Evolutionary conservation across 2,888 invertebrate species (phyloP), one percentile per base, ranked within the genome.

Genomic region (Pimpla rufipes): DNA sequence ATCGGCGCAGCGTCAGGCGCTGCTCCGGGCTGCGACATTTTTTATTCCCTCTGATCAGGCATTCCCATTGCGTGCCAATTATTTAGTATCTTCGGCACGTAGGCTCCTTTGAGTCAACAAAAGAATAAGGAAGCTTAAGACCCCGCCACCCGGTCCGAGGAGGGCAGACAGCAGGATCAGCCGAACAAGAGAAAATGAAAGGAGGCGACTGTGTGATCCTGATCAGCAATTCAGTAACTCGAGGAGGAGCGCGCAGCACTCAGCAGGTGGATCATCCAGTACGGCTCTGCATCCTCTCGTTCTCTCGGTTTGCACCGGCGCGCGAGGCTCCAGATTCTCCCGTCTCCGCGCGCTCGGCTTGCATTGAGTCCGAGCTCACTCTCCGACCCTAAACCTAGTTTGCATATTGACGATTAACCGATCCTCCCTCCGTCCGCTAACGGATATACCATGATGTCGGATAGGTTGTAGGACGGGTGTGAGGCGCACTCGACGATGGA

Each of bases 351-450:
- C 74, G 70, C 59, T 83, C 47, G 73, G 67, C 70, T 66, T 70
- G 73, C 78, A 80, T 77, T 35, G 76, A 77, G 83, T 77, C 73
- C 73, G 73, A 84, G 77, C 66, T 64, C 3, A 5, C 29, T 29
- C 29, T 5, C 55, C 76, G 78, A 76, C 68, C 67, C 85, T 71
- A 57, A 84, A 80, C 71, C 86, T 85, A 83, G 84, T 86, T 85
- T 85, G 86, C 86, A 86, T 86, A 86, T 86, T 85, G 84, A 86
- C 84, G 85, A 85, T 86, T 83, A 84, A 84, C 85, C 83, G 78
- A 84, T 80, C 79, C 79, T 82, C 82, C 67, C 67, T 55, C 13
- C 76, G 55, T 42, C 66, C 29, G 66, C 55, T 66, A 66, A 64
- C 75, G 64, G 75, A 66, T 75, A 75, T 75, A 76, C 67, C 66